These are phyloP conservation scores for Vicugna pacos DNA, from an alignment of 2,113 vertebrate species.

Conservation along the genomic window DNA sequence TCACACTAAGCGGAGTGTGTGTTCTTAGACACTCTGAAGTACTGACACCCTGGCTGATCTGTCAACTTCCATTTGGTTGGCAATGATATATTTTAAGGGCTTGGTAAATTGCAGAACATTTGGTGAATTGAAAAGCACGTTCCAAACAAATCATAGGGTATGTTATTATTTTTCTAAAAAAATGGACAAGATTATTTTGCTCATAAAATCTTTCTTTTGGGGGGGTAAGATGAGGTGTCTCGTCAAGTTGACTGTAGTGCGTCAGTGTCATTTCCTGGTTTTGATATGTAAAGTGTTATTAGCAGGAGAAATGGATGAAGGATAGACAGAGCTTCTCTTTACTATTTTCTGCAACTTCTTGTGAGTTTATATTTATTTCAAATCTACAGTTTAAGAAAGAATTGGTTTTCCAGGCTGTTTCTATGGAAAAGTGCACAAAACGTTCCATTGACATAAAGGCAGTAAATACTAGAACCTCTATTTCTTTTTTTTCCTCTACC, in stretches of 20 bases:
- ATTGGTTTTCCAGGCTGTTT: background rate
- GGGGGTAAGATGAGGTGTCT: background rate
- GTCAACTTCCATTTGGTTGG: background rate
- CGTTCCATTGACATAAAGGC: background rate
- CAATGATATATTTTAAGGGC: background rate
- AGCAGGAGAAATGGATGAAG: background rate
- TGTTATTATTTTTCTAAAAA: background rate
- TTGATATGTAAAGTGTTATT: background rate
- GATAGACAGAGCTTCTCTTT: background rate
- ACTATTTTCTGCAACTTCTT: background rate
- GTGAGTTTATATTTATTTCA: background rate
- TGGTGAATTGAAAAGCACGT: background rate
- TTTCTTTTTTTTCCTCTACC: background rate
- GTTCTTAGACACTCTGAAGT: background rate
- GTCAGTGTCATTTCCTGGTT: background rate
- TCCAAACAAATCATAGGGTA: background rate
- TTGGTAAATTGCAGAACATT: background rate
- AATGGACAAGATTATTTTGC: background rate
- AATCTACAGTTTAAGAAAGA: background rate
- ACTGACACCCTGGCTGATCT: background rate
- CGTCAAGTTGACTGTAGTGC: background rate
- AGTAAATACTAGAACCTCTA: background rate
- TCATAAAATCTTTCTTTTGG: background rate
- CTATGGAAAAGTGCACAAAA: background rate
- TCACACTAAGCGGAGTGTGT: background rate